Evolutionary conservation across 1,140 invertebrate genomes (phyloP).

Genomic region (Hormaphis cornu): DNA sequence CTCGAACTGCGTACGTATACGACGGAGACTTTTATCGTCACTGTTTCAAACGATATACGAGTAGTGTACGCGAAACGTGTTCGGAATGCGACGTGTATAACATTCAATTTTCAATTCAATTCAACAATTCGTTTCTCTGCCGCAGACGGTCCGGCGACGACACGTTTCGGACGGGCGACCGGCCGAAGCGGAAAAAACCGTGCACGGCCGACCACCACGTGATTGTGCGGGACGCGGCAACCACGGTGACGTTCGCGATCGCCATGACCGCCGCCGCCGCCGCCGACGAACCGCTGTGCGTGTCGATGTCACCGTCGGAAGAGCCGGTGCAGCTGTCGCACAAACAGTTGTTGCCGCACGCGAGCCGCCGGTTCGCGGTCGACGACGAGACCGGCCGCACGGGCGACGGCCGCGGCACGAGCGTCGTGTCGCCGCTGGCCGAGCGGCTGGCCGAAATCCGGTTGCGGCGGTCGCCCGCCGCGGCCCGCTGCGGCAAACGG

Average conservation of each 20-base stretch:
- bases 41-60: no score
- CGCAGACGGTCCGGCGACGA: not conserved
- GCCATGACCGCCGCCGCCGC: not conserved
- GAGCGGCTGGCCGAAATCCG: conserved; percentile 35
- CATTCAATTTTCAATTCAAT: no score
- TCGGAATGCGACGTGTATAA: no score
- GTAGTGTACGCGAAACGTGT: no score
- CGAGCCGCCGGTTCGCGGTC: not conserved
- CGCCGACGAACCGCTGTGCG: conserved; percentile 21
- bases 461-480: conserved; percentile 18
- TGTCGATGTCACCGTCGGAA: conserved; percentile 31
- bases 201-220: not conserved
- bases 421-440: conserved; percentile 36
- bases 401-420: not conserved
- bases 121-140: not conserved
- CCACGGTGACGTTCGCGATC: not conserved
- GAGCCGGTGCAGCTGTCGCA: conserved; percentile 37
- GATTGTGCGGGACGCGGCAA: no score
- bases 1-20: no score
- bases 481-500: not conserved
- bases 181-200: conserved; percentile 17
- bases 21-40: no score
- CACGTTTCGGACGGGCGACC: not conserved
- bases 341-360: conserved; percentile 34
- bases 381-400: conserved; percentile 6